Evolutionary conservation across 2,113 vertebrate genomes (phyloP).

Genomic region (Neoarius graeffei): DNA sequence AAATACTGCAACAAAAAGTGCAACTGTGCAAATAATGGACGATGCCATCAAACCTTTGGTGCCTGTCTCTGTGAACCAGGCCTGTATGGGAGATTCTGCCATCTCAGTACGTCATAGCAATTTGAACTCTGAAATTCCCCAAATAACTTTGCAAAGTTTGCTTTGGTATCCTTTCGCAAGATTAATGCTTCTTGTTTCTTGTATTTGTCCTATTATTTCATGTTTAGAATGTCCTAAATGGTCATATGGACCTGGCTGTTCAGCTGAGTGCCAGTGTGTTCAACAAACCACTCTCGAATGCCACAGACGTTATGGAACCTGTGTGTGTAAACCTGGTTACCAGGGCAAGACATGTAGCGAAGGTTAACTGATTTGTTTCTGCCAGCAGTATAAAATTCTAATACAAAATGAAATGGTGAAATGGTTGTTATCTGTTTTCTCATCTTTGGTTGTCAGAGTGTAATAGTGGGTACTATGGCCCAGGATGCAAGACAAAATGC

Average conservation of each 20-base stretch:
- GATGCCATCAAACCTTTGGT: slow-evolving; percentile 89
- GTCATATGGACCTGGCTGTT: slow-evolving; percentile 87
- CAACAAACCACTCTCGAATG: slow-evolving; percentile 79
- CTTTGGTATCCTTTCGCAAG: background rate
- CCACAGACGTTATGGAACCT: slow-evolving; percentile 80
- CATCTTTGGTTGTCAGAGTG: slow-evolving; percentile 73
- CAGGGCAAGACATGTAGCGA: slow-evolving; percentile 74
- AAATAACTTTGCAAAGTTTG: background rate
- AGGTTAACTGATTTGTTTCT: slow-evolving; percentile 66
- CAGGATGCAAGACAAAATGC: slow-evolving; percentile 78
- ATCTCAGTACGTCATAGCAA: slow-evolving; percentile 77
- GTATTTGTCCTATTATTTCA: background rate
- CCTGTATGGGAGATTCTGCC: slow-evolving; percentile 91
- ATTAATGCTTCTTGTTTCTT: background rate
- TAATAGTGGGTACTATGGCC: slow-evolving; percentile 76
- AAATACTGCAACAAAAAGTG: slow-evolving; percentile 91
- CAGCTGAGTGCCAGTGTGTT: slow-evolving; percentile 83
- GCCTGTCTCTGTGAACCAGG: slow-evolving; percentile 92
- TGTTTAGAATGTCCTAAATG: slow-evolving; percentile 85
- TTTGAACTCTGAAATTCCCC: background rate
- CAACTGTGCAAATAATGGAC: slow-evolving; percentile 89
- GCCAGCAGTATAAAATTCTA: background rate
- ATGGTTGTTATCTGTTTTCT: background rate
- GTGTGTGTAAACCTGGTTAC: slow-evolving; percentile 85
- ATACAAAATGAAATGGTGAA: background rate